Evolutionary conservation across 2,888 invertebrate genomes (phyloP).

Genomic region (Anoplius nigerrimus): DNA sequence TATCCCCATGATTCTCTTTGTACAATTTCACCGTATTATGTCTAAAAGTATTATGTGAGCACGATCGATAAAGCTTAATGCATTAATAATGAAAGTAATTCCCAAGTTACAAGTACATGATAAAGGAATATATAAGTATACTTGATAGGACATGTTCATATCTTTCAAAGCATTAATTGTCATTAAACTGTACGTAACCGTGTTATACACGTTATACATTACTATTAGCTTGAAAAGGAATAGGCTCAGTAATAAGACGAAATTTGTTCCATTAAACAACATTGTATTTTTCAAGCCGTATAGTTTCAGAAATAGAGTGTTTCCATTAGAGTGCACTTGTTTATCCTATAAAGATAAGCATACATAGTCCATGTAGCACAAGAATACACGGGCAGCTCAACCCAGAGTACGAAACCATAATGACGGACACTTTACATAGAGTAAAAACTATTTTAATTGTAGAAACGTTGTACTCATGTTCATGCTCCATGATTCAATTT

Average conservation of each 20-base stretch:
- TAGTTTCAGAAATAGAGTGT: conserved; percentile 52
- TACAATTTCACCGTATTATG: conserved; percentile 36
- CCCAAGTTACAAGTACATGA: neutral
- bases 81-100: neutral
- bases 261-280: conserved; percentile 54
- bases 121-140: conserved; percentile 1
- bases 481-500: conserved; percentile 3
- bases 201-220: neutral
- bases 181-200: conserved; percentile 1
- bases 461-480: conserved; percentile 2
- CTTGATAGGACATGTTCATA: conserved; percentile 6
- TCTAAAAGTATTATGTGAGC: conserved; percentile 13
- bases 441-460: conserved; percentile 1
- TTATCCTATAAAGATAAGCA: conserved; percentile 51
- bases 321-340: conserved; percentile 52
- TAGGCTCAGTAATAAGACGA: conserved; percentile 52
- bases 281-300: conserved; percentile 55
- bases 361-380: conserved; percentile 48
- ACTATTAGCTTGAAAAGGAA: conserved; percentile 35
- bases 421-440: neutral
- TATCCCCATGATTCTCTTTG: conserved; percentile 21
- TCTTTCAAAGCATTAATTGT: conserved; percentile 14
- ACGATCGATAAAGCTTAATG: neutral
- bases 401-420: conserved; percentile 24
- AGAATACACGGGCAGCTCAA: conserved; percentile 20